Conservation (phyloP, 2,888 invertebrate species). For the Drosophila pseudotakahashii region DNA sequence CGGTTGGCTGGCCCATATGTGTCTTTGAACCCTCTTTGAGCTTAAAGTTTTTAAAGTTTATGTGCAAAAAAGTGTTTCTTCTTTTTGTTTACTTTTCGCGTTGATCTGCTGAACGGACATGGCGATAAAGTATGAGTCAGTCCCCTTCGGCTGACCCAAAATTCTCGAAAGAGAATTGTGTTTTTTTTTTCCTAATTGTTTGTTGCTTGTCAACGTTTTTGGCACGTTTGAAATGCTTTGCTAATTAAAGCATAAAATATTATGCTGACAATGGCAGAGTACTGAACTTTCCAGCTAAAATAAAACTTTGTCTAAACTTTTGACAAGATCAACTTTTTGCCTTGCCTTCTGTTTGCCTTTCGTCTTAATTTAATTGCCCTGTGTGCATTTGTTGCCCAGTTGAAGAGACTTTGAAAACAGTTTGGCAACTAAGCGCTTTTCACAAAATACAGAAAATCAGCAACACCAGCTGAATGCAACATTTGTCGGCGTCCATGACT, state of each 20-base stretch:
- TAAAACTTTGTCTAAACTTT: constrained; percentile 21
- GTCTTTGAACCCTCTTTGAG: constrained; percentile 61
- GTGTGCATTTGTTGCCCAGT: constrained; percentile 31
- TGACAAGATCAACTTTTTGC: constrained; percentile 20
- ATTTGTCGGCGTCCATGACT: constrained; percentile 35
- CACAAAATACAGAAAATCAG: constrained; percentile 27
- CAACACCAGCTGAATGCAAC: constrained; percentile 25
- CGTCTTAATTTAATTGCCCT: constrained; percentile 44
- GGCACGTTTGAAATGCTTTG: constrained; percentile 41
- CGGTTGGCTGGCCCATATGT: constrained; percentile 58
- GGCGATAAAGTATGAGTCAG: constrained; percentile 44
- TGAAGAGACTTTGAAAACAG: constrained; percentile 37
- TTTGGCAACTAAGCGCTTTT: constrained; percentile 43
- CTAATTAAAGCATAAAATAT: constrained; percentile 42
- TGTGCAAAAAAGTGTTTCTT: constrained; percentile 38
- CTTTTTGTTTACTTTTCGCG: constrained; percentile 43
- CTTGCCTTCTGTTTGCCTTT: constrained; percentile 35
- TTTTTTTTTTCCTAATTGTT: constrained; percentile 22
- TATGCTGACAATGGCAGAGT: constrained; percentile 39
- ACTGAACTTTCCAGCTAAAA: constrained; percentile 25
- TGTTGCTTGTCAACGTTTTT: constrained; percentile 32
- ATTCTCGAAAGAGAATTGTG: constrained; percentile 5
- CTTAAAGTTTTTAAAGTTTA: constrained; percentile 23
- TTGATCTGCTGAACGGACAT: constrained; percentile 44
- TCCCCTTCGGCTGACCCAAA: constrained; percentile 15